Evolutionary conservation across 2,113 vertebrate genomes (phyloP).

Genomic region (Cyprinodon tularosa): DNA sequence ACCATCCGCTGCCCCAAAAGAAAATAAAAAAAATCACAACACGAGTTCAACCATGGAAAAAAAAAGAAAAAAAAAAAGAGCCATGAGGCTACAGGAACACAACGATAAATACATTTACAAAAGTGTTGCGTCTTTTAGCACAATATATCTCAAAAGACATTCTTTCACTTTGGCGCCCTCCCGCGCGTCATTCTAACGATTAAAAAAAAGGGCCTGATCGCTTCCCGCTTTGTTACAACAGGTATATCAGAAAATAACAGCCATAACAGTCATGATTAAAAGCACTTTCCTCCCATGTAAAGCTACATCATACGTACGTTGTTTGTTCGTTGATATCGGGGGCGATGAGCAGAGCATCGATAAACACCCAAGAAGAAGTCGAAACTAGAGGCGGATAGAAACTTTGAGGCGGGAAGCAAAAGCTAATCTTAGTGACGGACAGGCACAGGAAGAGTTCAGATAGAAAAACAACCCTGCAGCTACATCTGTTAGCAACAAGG

Average conservation of each 20-base stretch:
- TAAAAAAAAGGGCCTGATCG: constrained; percentile 22
- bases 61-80: neutral
- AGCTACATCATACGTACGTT: constrained; percentile 27
- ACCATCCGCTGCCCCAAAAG: neutral
- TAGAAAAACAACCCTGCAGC: constrained; percentile 3
- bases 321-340: constrained; percentile 33
- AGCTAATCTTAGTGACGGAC: constrained; percentile 23
- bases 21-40: neutral
- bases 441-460: constrained; percentile 47
- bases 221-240: constrained; percentile 39
- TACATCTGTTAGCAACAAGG: neutral
- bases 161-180: constrained; percentile 68
- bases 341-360: constrained; percentile 43
- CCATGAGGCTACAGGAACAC: constrained; percentile 52
- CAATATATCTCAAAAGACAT: constrained; percentile 70
- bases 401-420: constrained; percentile 23
- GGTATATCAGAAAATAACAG: constrained; percentile 29
- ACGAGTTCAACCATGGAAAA: constrained; percentile 16
- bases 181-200: constrained; percentile 30
- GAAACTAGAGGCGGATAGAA: constrained; percentile 25
- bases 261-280: constrained; percentile 46
- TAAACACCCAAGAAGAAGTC: constrained; percentile 59
- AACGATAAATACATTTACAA: constrained; percentile 66
- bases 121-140: constrained; percentile 67
- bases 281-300: constrained; percentile 40